Conservation (phyloP, 2,888 invertebrate genomes). For the Craniophora ligustri region DNA sequence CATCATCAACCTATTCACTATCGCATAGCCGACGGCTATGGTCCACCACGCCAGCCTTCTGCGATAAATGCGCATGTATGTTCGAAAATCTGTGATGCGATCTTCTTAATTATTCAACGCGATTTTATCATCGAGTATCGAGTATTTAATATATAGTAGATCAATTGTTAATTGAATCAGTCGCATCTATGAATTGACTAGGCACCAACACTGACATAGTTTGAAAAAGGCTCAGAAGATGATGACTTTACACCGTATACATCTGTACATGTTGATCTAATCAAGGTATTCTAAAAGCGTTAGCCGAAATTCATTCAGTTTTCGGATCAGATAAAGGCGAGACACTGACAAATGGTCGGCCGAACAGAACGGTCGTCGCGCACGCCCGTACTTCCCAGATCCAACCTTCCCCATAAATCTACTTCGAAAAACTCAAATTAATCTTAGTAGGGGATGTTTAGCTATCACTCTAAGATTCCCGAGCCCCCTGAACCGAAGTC, state of each 20-base stretch:
- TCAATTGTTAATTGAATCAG: no score
- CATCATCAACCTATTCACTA: no score
- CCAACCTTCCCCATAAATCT: conserved; percentile 75
- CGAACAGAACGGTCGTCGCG: conserved; percentile 68
- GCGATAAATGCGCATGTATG: no score
- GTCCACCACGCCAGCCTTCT: no score
- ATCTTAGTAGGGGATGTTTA: conserved; percentile 69
- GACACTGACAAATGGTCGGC: conserved; percentile 80
- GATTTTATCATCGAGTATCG: no score
- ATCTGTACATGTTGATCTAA: conserved; percentile 44
- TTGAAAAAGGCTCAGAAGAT: no score
- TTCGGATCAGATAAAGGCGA: conserved; percentile 71
- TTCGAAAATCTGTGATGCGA: no score
- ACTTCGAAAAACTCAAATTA: conserved; percentile 81
- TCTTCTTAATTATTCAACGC: no score
- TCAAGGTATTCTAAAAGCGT: conserved; percentile 44
- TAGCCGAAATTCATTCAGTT: conserved; percentile 74
- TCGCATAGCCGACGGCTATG: no score
- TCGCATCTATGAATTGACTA: no score
- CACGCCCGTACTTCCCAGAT: conserved; percentile 68
- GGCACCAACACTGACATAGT: no score
- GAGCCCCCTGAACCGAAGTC: conserved; percentile 34
- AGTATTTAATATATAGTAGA: no score
- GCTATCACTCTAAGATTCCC: conserved; percentile 59
- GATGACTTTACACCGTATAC: conserved; percentile 36